Evolutionary conservation across 1,140 invertebrate genomes (phyloP), one percentile per base, ranked within the genome.

Genomic region (Sarcophaga peregrina): DNA sequence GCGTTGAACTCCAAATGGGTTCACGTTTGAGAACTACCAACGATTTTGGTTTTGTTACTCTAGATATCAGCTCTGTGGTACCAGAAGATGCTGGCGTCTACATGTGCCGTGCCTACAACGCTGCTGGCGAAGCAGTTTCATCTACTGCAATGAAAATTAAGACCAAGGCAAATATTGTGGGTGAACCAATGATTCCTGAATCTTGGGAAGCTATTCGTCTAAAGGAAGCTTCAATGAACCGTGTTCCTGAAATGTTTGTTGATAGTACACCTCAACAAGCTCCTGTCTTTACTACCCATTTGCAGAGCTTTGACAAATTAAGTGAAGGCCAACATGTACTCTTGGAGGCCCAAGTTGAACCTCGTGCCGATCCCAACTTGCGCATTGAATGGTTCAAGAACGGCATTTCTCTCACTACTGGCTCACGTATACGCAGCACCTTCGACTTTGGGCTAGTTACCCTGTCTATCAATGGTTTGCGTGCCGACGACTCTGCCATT

Each of bases 401-500:
- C 90, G 96, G 97, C 46, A 91, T 96, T n/a, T 93, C 95, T 13
- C 90, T 97, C 15, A 95, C 95, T 82, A 96, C 95, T 80, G 96
- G 96, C 86, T 94, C 96, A 11, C 93, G 97, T 85, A 92, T 98
- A 74, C 94, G 95, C 85, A 97, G 96, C 86, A 97, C 96, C 7
- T 97, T 97, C 86, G 97, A 98, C 89, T 99, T 98, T 90, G 97
- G 97, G 46, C 91, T 98, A n/a, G 97, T 98, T 0, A 96, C 96
- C 0, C 91, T 98, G 9, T 96, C 97, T 48, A 96, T 99, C 82
- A 96, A 96, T 88, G 94, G 96, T 25, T 87, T 97, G 48, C 93
- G 97, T 85, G 92, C 94, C 47, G 96, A 98, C 88, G 97, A 99
- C 91, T 96, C 96, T 10, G 97, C 97, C 48, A 97, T 98, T 87